Base-by-base conservation (phyloP, 2,888 invertebrate species). In the Lycia hirtaria region DNA sequence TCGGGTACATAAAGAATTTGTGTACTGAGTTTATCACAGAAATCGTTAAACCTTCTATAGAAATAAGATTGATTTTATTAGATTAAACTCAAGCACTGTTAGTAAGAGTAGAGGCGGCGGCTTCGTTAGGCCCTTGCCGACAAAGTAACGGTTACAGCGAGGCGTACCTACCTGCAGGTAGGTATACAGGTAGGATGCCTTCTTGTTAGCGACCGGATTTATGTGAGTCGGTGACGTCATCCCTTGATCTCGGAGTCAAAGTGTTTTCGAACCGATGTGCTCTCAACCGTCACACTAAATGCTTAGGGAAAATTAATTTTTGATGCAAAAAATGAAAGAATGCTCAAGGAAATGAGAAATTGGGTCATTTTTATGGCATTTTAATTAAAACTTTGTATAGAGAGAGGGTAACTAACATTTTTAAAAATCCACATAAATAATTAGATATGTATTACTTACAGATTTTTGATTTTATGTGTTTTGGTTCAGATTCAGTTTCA, bases 121-220 rank as follows among this genome's bases (percentile, higher is more conserved):
- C 54, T 56, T 56, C 51, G 51, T 56, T 51, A 56, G 56, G 50
- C 47, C 30, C 41, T 55, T 41, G 19, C 41, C 41, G 28, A 37
- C 50, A 51, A 45, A 41, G 43, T 55, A 55, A 51, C 40, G 40
- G 56, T 51, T 56, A 56, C 17, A 44, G 37, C 50, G 17, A 47
- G 33, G 19, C 47, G 33, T 17, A 19, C n/a, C 1, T 30, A 47
- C 51, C 51, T 56, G 40, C 41, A 56, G 30, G 32, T 47, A 56
- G 30, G 32, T 51, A 45, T 51, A 20, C 47, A 32, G 26, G 26
- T 51, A 32, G 26, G 33, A 7, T 14, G 35, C 51, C 41, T 47
- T 47, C 56, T 56, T 56, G 41, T 52, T 57, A 57, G 47, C 35
- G 20, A 15, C 52, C 35, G 52, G 52, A 57, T 52, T 57, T 57